These are phyloP conservation scores for Pammene fasciana DNA, from an alignment of 2,888 invertebrate species.

Conservation along the genomic window DNA sequence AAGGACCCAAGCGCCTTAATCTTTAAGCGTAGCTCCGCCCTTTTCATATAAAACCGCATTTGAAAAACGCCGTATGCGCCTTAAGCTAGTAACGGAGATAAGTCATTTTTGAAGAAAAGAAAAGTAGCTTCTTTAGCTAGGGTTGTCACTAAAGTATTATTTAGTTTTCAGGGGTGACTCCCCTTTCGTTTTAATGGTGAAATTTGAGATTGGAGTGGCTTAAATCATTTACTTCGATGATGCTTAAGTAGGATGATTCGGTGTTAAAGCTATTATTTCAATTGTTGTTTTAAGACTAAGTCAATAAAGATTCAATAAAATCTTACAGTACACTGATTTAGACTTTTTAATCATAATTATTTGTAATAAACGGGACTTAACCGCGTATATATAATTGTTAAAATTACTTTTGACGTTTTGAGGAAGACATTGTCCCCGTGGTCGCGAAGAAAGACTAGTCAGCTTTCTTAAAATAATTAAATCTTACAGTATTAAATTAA, in stretches of 20 bases:
- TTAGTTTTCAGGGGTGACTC: constrained; percentile 38
- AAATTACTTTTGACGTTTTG: too few relatives aligned
- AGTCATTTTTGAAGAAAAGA: background rate
- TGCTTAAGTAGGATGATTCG: constrained; percentile 18
- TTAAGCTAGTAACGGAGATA: background rate
- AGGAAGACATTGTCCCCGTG: too few relatives aligned
- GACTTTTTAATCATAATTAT: too few relatives aligned
- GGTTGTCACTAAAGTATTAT: constrained; percentile 33
- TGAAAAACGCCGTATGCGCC: background rate
- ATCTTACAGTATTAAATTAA: too few relatives aligned
- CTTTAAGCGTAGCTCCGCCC: background rate
- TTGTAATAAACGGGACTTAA: too few relatives aligned
- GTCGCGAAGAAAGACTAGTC: too few relatives aligned
- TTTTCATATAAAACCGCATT: constrained; percentile 1
- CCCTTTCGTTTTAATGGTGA: constrained; percentile 37
- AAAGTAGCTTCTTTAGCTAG: constrained; percentile 31
- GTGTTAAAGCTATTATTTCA: constrained; percentile 15
- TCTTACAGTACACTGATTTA: too few relatives aligned
- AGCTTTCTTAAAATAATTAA: too few relatives aligned
- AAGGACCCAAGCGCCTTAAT: background rate
- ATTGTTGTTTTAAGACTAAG: background rate
- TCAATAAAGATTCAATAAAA: background rate
- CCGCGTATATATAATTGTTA: too few relatives aligned
- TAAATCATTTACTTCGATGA: constrained; percentile 24
- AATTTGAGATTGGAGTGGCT: constrained; percentile 36